phyloP scores from a whole-genome alignment of 2,113 vertebrate genomes.

The Albula glossodonta region DNA sequence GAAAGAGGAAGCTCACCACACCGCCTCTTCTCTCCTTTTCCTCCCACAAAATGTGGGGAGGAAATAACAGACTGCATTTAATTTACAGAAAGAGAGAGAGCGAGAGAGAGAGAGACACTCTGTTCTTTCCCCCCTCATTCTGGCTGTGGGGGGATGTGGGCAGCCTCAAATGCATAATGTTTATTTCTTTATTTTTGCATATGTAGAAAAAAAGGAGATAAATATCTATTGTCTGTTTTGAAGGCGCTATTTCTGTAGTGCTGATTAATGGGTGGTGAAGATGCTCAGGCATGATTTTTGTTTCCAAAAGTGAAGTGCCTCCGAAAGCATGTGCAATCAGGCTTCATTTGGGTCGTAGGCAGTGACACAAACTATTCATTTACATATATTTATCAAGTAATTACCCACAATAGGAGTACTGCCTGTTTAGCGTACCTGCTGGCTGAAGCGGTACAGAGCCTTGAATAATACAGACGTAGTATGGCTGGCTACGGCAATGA shows the following conservation, averaged over 20 bases:
- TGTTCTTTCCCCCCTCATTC: not conserved
- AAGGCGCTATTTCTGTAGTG: slow-evolving; percentile 33
- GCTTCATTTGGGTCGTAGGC: slow-evolving; percentile 22
- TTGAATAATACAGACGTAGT: not conserved
- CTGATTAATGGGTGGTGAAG: slow-evolving; percentile 32
- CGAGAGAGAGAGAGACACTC: not conserved
- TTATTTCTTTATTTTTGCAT: slow-evolving; percentile 43
- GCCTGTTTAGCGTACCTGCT: not conserved
- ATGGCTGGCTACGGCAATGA: not conserved
- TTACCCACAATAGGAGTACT: not conserved
- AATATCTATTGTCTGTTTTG: slow-evolving; percentile 28
- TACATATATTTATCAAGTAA: slow-evolving; percentile 27
- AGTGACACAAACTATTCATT: slow-evolving; percentile 19
- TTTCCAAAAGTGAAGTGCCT: not conserved
- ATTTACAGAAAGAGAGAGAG: slow-evolving; percentile 10
- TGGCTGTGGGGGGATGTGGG: no score
- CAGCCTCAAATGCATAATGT: not conserved
- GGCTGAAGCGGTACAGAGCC: not conserved
- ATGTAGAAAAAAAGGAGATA: not conserved
- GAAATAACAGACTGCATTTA: slow-evolving; percentile 46
- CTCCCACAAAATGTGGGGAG: slow-evolving; percentile 45
- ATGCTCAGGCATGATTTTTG: not conserved
- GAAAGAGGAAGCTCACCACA: slow-evolving; percentile 45
- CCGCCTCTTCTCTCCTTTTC: slow-evolving; percentile 30
- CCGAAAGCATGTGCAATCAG: slow-evolving; percentile 15